phyloP scores from a whole-genome alignment of 2,113 vertebrate species.

The Enhydra lutris region DNA sequence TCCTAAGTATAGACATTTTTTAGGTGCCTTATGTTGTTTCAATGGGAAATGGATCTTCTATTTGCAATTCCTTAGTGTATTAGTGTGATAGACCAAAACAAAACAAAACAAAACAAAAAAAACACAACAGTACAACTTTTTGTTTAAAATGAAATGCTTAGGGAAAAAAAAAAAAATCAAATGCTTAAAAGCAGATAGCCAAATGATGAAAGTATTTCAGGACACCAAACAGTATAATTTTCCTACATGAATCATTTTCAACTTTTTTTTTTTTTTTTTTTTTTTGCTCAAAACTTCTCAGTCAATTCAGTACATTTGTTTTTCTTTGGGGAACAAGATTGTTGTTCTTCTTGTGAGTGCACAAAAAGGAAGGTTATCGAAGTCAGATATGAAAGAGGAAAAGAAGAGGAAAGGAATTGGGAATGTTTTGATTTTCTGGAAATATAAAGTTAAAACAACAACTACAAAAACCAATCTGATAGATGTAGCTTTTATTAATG shows the following conservation, averaged over 20 bases:
- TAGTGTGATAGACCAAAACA: slow-evolving; percentile 53
- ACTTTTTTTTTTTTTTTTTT: background rate
- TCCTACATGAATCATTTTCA: slow-evolving; percentile 30
- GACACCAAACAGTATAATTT: background rate
- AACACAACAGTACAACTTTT: background rate
- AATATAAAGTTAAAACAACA: slow-evolving; percentile 5
- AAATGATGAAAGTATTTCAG: slow-evolving; percentile 49
- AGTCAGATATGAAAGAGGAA: slow-evolving; percentile 17
- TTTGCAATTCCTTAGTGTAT: slow-evolving; percentile 39
- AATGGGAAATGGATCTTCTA: slow-evolving; percentile 54
- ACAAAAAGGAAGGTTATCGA: slow-evolving; percentile 23
- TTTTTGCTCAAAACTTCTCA: background rate
- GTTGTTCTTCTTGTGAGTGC: background rate
- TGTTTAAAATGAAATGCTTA: slow-evolving; percentile 66
- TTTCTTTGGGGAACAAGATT: background rate
- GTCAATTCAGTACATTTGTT: background rate
- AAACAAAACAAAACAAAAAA: background rate
- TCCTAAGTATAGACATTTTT: slow-evolving; percentile 49
- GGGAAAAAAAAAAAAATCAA: slow-evolving; percentile 52
- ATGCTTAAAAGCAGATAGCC: slow-evolving; percentile 48
- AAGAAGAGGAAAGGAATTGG: background rate
- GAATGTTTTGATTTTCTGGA: slow-evolving; percentile 43
- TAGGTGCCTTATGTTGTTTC: slow-evolving; percentile 34
- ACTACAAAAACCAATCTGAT: background rate
- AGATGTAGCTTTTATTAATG: background rate